Evolutionary conservation across 2,797 vertebrate species (phyloP).

Genomic region (Chrosomus eos): DNA sequence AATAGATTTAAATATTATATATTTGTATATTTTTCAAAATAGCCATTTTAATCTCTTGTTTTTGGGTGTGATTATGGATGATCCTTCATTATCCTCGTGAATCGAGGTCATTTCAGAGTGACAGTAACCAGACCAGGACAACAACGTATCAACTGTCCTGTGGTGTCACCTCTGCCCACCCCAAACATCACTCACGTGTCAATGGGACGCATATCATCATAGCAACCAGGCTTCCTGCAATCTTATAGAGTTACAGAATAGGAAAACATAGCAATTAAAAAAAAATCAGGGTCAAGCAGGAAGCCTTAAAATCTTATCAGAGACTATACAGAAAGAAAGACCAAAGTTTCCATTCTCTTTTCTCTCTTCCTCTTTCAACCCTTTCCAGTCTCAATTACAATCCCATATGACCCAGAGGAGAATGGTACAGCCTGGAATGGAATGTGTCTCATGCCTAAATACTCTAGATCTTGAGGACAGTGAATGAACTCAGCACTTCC

Average conservation of each 20-base stretch:
- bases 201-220: constrained; percentile 38
- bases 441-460: constrained; percentile 64
- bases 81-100: constrained; percentile 45
- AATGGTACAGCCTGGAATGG: constrained; percentile 69
- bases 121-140: constrained; percentile 47
- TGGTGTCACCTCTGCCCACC: constrained; percentile 45
- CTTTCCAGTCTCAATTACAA: constrained; percentile 52
- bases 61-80: constrained; percentile 38
- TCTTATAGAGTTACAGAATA: constrained; percentile 66
- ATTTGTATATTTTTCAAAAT: constrained; percentile 20
- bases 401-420: constrained; percentile 62
- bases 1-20: not conserved
- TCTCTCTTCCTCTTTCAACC: constrained; percentile 12
- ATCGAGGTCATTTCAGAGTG: constrained; percentile 46
- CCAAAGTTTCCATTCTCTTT: constrained; percentile 37
- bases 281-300: constrained; percentile 44
- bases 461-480: constrained; percentile 39
- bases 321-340: constrained; percentile 66
- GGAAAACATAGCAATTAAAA: constrained; percentile 56
- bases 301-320: constrained; percentile 58
- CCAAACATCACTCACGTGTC: constrained; percentile 58
- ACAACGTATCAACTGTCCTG: constrained; percentile 52
- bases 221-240: constrained; percentile 56
- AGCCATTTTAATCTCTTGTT: constrained; percentile 32
- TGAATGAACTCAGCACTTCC: constrained; percentile 67